phyloP scores from a whole-genome alignment of 30 jellyfish, hydroid and myxozoan genomes.

The Nemopilema nomurai region DNA sequence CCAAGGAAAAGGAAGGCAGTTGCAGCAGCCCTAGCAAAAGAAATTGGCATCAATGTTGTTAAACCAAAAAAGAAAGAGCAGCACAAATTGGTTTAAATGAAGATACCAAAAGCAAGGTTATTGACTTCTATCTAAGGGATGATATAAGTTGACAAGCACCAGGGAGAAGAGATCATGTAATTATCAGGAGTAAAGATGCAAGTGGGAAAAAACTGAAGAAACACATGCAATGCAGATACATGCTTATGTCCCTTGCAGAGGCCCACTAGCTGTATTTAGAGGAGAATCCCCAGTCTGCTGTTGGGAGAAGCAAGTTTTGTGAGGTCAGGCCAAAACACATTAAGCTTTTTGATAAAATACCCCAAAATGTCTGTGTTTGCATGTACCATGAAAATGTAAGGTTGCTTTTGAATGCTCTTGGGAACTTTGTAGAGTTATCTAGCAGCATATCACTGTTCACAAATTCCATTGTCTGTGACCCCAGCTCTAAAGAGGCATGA shows the following conservation, averaged over 20 bases:
- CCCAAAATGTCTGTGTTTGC: slow-evolving; percentile 33
- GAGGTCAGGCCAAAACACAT: slow-evolving; percentile 22
- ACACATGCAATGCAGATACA: slow-evolving; percentile 15
- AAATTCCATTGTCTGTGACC: slow-evolving; percentile 14
- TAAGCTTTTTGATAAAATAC: slow-evolving; percentile 8
- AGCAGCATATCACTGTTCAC: background rate
- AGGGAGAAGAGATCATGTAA: slow-evolving; percentile 40
- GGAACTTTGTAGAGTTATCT: background rate
- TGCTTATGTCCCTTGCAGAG: slow-evolving; percentile 37
- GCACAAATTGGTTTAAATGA: slow-evolving; percentile 22
- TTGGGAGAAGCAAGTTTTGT: slow-evolving; percentile 6
- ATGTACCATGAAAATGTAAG: slow-evolving; percentile 31
- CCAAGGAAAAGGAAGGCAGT: slow-evolving; percentile 34
- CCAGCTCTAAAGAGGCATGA: slow-evolving; percentile 17
- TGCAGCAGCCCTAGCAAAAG: slow-evolving; percentile 14
- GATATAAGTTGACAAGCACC: slow-evolving; percentile 54
- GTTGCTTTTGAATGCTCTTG: slow-evolving; percentile 1
- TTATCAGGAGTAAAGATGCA: background rate
- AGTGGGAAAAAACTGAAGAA: slow-evolving; percentile 16
- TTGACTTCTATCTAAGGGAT: slow-evolving; percentile 8
- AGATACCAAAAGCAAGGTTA: slow-evolving; percentile 6
- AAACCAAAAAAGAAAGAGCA: background rate
- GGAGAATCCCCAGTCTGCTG: background rate
- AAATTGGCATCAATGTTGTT: slow-evolving; percentile 10
- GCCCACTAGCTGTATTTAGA: slow-evolving; percentile 11